phyloP scores from a whole-genome alignment of 2,113 vertebrate species.

The Leptobrachium leishanense region DNA sequence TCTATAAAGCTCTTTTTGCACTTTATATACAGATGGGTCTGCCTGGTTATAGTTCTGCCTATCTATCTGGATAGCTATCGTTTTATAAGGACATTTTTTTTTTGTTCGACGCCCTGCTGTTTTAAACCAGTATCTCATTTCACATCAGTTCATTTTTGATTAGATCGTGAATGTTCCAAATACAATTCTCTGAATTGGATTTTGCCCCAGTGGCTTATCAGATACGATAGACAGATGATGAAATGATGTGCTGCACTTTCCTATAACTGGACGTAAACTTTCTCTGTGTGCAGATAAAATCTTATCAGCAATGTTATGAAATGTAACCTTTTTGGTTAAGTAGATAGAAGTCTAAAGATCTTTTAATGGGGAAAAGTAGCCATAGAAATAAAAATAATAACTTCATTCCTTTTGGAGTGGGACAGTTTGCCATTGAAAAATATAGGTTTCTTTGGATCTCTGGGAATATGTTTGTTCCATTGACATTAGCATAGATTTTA shows the following conservation, averaged over 20 bases:
- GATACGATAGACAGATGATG: constrained; percentile 51
- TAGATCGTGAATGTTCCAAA: constrained; percentile 54
- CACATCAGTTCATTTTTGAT: constrained; percentile 51
- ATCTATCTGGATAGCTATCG: too few species aligned
- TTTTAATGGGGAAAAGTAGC: background rate
- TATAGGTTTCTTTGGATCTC: too few species aligned
- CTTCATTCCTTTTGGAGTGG: too few species aligned
- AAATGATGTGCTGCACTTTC: background rate
- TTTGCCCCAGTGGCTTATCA: constrained; percentile 52
- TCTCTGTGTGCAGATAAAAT: constrained; percentile 48
- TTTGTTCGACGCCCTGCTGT: background rate
- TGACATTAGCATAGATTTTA: too few species aligned
- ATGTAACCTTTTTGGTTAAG: constrained; percentile 15
- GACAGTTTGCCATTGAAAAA: too few species aligned
- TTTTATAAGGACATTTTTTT: too few species aligned
- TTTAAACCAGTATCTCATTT: constrained; percentile 47
- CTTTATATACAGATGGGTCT: too few species aligned
- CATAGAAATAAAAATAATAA: background rate
- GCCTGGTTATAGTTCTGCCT: too few species aligned
- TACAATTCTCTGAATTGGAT: constrained; percentile 54
- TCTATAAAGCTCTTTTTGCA: too few species aligned
- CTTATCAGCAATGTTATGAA: constrained; percentile 27
- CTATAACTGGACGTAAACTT: constrained; percentile 4
- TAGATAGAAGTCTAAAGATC: background rate
- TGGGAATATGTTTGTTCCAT: too few species aligned